Percentiles rank a stretch among this genome's conserved stretches.
Conservation (phyloP, 2,797 vertebrate genomes). For the Nasua narica region DNA sequence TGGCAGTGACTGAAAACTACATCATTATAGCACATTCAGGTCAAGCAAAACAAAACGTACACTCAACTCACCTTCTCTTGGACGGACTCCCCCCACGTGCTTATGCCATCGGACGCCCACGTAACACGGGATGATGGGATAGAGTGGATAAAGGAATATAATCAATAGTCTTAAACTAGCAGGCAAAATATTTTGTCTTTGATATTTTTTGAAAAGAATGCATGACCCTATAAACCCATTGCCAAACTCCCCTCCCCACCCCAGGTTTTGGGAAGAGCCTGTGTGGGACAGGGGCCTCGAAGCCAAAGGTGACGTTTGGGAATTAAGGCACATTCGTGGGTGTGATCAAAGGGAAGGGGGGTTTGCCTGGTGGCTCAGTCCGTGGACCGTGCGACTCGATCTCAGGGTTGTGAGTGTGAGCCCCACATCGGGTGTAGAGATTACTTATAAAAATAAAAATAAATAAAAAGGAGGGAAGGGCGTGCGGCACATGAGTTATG, state of each 20-base stretch:
- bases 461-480: background rate
- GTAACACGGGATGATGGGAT: background rate
- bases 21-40: background rate
- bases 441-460: background rate
- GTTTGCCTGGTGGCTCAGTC: background rate
- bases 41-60: background rate
- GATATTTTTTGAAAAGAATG: background rate
- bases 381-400: rapidly evolving
- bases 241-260: background rate
- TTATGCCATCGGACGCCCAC: too few species aligned
- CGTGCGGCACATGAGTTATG: background rate
- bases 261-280: background rate
- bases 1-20: background rate
- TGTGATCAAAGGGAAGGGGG: background rate
- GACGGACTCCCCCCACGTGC: background rate
- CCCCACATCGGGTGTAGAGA: background rate
- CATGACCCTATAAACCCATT: background rate
- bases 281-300: background rate
- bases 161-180: background rate
- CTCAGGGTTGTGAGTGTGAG: background rate
- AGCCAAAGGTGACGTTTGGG: background rate
- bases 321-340: background rate
- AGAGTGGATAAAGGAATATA: background rate
- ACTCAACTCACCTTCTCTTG: background rate
- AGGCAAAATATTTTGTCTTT: background rate